A percentile compares a stretch with the other conserved stretches of the same genome.
Evolutionary conservation across 2,113 vertebrate genomes (phyloP).

Genomic region (Falcunculus frontatus): DNA sequence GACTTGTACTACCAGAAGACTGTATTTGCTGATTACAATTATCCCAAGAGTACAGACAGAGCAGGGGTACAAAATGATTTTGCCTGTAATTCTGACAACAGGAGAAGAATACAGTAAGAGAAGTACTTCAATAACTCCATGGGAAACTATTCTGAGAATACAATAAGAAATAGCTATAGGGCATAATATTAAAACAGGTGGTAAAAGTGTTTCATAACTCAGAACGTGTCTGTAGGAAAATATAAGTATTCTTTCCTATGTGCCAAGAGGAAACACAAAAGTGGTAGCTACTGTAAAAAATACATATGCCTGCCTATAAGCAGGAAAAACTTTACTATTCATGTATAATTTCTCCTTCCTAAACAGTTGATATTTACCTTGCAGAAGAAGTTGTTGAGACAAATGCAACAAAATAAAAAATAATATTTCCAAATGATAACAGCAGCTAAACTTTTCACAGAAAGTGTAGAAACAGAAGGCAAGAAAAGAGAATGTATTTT

Average conservation of each 20-base stretch:
- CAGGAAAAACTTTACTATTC: not conserved
- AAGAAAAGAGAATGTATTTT: not conserved
- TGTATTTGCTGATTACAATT: not conserved
- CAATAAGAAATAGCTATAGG: not conserved
- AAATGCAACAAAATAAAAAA: not conserved
- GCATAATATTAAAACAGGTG: not conserved
- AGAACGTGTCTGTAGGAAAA: not conserved
- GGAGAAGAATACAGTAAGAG: not conserved
- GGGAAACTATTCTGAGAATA: not conserved
- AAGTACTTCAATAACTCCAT: not conserved
- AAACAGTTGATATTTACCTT: not conserved
- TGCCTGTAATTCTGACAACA: not conserved
- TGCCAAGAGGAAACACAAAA: not conserved
- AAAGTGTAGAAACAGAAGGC: not conserved
- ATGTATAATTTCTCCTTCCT: not conserved
- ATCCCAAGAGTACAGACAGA: not conserved
- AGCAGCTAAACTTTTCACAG: not conserved
- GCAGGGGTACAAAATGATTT: not conserved
- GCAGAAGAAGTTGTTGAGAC: not conserved
- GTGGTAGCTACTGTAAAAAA: not conserved
- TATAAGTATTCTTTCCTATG: not conserved
- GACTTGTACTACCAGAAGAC: not conserved
- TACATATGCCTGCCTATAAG: not conserved
- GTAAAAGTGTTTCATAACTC: not conserved
- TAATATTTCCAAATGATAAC: not conserved